A percentile compares a stretch with the other conserved stretches of the same genome.
phyloP scores from a whole-genome alignment of 2,113 vertebrate species.

The Morone saxatilis region DNA sequence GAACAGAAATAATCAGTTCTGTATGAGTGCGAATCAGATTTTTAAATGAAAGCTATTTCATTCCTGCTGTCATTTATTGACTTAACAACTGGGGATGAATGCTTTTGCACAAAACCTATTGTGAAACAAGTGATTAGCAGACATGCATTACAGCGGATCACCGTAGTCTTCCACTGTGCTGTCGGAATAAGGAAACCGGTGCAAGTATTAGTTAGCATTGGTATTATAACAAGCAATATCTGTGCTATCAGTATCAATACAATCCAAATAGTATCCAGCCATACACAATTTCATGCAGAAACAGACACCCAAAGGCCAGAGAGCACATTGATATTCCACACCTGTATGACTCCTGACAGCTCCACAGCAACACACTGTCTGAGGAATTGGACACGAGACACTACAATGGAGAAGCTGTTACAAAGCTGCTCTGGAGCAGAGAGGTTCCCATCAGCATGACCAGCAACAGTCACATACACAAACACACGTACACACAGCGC shows the following conservation, averaged over 20 bases:
- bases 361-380: conserved; percentile 74
- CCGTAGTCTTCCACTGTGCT: not conserved
- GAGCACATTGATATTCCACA: conserved; percentile 78
- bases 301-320: conserved; percentile 65
- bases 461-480: conserved; percentile 46
- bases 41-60: conserved; percentile 40
- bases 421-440: conserved; percentile 69
- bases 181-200: not conserved
- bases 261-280: conserved; percentile 37
- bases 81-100: not conserved
- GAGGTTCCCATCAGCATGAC: conserved; percentile 69
- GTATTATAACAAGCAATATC: conserved; percentile 1
- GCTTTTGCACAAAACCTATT: not conserved
- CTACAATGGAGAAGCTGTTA: conserved; percentile 71
- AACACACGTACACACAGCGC: conserved; percentile 27
- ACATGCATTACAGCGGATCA: not conserved
- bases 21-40: not conserved
- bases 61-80: conserved; percentile 34
- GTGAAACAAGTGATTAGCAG: conserved; percentile 1
- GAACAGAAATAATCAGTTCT: conserved; percentile 33
- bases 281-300: conserved; percentile 47
- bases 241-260: not conserved
- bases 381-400: conserved; percentile 77
- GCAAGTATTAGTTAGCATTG: conserved; percentile 6
- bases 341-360: conserved; percentile 75